Evolutionary conservation across 2,888 invertebrate species (phyloP).

Genomic region (Halictus ligatus): DNA sequence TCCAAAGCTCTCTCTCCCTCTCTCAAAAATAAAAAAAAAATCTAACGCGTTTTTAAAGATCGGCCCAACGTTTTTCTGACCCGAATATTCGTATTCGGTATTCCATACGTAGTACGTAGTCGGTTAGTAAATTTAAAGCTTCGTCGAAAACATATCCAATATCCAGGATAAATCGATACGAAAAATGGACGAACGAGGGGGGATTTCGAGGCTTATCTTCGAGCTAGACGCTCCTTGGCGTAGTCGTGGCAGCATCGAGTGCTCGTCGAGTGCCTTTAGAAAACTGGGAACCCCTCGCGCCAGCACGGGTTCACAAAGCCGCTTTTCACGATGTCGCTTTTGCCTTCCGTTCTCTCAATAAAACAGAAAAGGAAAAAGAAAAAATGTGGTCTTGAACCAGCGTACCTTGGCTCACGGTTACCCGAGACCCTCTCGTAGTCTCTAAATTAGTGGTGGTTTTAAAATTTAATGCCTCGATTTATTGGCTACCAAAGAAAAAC

Average conservation of each 20-base stretch:
- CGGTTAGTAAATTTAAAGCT: background rate
- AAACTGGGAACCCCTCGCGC: constrained; percentile 69
- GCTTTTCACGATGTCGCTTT: constrained; percentile 76
- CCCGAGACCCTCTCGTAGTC: constrained; percentile 67
- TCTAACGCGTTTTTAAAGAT: background rate
- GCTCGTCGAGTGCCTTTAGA: constrained; percentile 76
- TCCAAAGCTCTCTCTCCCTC: too few species aligned
- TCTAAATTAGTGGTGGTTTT: constrained; percentile 55
- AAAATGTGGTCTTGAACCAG: constrained; percentile 42
- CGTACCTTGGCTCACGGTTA: constrained; percentile 48
- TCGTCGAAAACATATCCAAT: background rate
- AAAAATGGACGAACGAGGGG: constrained; percentile 12
- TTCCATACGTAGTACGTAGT: background rate
- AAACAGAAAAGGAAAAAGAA: constrained; percentile 27
- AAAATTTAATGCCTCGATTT: constrained; percentile 60
- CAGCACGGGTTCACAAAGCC: constrained; percentile 66
- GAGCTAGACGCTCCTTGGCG: constrained; percentile 50
- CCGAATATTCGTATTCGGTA: background rate
- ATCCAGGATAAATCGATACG: background rate
- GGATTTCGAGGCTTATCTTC: constrained; percentile 47
- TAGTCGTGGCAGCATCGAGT: constrained; percentile 65
- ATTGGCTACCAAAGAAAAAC: constrained; percentile 18
- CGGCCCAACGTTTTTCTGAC: background rate
- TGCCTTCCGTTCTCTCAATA: constrained; percentile 63
- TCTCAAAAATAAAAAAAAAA: too few species aligned